phyloP scores from a whole-genome alignment of 2,888 invertebrate genomes.

The Cheilosia vernalis region DNA sequence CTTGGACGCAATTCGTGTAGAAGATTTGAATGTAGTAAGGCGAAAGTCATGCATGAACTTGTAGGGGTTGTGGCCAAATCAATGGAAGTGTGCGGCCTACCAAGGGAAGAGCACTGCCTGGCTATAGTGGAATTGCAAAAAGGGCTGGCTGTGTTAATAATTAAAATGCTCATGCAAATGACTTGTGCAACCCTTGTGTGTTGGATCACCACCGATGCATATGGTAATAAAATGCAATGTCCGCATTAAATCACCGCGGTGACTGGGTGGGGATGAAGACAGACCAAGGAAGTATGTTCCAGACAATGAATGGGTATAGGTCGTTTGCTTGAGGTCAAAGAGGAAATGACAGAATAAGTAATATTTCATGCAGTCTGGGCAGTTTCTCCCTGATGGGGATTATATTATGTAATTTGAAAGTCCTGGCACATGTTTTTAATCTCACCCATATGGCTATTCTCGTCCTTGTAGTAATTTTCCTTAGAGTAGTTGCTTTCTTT shows the following conservation, averaged over 20 bases:
- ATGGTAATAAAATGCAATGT: not conserved
- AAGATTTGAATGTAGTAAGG: no score
- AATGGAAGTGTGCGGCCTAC: no score
- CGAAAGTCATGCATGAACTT: no score
- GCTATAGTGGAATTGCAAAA: no score
- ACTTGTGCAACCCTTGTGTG: not conserved
- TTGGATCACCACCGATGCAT: not conserved
- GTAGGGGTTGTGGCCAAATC: no score
- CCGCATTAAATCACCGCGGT: not conserved
- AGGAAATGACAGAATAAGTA: not conserved
- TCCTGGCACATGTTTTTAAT: no score
- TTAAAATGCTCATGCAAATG: constrained; percentile 2
- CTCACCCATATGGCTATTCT: no score
- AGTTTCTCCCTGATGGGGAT: not conserved
- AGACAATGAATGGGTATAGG: not conserved
- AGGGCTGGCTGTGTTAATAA: not conserved
- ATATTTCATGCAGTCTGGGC: not conserved
- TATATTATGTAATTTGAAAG: no score
- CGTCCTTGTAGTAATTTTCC: no score
- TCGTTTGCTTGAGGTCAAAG: not conserved
- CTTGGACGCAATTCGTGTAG: no score
- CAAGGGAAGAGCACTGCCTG: no score
- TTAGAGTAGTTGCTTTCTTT: no score
- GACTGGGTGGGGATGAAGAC: not conserved
- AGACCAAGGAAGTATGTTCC: not conserved